Percentiles rank a stretch among this genome's conserved stretches.
Evolutionary conservation across 2,888 invertebrate species (phyloP).

Genomic region (Rhagonycha fulva): DNA sequence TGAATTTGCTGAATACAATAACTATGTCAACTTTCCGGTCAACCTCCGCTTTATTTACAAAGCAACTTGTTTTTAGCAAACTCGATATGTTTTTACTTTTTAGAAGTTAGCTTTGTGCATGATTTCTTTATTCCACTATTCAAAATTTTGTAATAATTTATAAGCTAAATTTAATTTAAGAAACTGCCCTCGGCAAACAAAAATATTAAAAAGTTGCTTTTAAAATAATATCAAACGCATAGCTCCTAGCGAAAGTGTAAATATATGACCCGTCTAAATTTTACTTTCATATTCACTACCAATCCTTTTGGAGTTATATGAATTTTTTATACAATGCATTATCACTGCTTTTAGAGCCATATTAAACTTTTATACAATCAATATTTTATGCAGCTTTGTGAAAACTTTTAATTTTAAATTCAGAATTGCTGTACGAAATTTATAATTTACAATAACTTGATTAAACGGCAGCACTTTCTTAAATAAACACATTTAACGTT

Average conservation of each 20-base stretch:
- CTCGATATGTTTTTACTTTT: neutral
- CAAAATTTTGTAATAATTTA: neutral
- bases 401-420: neutral
- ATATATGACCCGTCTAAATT: constrained; percentile 5
- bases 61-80: constrained; percentile 7
- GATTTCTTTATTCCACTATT: neutral
- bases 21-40: constrained; percentile 30
- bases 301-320: constrained; percentile 7
- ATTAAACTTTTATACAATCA: constrained; percentile 6
- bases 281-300: constrained; percentile 11
- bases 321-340: constrained; percentile 9
- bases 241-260: neutral
- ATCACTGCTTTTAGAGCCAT: neutral
- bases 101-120: neutral
- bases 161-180: neutral
- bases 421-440: neutral
- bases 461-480: neutral
- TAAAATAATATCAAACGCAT: neutral
- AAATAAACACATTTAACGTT: neutral
- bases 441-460: neutral
- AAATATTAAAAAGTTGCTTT: neutral
- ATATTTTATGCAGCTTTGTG: neutral
- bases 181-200: neutral
- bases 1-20: constrained; percentile 11
- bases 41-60: constrained; percentile 20